Evolutionary conservation across 2,888 invertebrate genomes (phyloP).

Genomic region (Dolichopus griseipennis): DNA sequence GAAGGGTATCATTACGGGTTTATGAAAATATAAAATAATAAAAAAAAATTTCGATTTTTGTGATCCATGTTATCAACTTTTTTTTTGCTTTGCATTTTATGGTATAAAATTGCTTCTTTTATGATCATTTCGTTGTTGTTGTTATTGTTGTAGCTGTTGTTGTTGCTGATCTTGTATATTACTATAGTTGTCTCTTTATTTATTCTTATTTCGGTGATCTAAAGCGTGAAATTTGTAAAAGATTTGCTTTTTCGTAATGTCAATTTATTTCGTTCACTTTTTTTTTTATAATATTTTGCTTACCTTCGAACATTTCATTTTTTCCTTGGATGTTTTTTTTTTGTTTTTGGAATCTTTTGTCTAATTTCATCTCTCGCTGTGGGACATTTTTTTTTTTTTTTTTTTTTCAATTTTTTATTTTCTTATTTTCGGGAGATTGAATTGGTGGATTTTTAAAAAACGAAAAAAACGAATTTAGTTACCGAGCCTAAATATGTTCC

Average conservation of each 20-base stretch:
- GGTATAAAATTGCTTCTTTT: neutral
- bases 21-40: neutral
- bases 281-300: no score
- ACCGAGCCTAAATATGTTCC: neutral
- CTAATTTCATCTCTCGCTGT: neutral
- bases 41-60: neutral
- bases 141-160: neutral
- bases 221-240: conserved; percentile 4
- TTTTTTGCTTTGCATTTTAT: neutral
- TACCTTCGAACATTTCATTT: neutral
- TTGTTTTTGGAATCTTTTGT: neutral
- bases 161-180: neutral
- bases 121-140: neutral
- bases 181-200: neutral
- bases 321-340: neutral
- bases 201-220: neutral
- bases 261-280: neutral
- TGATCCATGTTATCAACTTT: neutral
- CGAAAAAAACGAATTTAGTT: no score
- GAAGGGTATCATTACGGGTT: conserved; percentile 4
- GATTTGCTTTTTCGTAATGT: neutral
- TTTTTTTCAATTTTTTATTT: no score
- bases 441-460: no score
- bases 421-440: neutral
- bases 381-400: neutral